Base-by-base conservation (phyloP, 2,888 invertebrate species). In the Eupithecia abbreviata region DNA sequence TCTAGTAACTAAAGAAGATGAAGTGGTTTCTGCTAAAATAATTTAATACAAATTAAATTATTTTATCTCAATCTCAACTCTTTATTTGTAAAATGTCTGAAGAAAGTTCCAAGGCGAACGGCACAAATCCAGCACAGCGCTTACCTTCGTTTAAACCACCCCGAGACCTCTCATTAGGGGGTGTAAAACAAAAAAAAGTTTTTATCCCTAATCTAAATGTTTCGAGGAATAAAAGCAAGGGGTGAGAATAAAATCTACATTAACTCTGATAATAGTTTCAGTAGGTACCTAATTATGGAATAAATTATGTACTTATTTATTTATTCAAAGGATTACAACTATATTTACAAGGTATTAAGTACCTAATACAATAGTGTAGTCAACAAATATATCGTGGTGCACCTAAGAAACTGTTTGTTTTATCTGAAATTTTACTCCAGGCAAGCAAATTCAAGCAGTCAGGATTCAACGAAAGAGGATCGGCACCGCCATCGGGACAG, bases 131-230 rank as follows among this genome's bases (percentile, higher is more conserved):
- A 6, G 85, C 93, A 84, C 91, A 91, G 78, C 87, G 95, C 72
- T 85, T 96, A 15, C 91, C 96, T 6, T 95, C 96, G 0, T 90
- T 95, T 70, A 96, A 96, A 77, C 91, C 95, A 18, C 96, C 96
- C 0, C 90, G 96, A 75, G 96, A 96, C 81, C 89, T 96, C 18
- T 95, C 96, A 0, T 88, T 96, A 4, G 96, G 96, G 15, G 96
- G 90, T 76, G 86, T 87, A 68, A 95, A 95, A 81, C 89, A 90
- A 0, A 93, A 96, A 87, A 96, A 96, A 87, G 94, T 96, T 1
- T 96, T 96, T 82, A 92, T 93, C 2, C 96, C 96, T 6, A 96
- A 96, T 85, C 89, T 96, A 72, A 96, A 96, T 85, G 96, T 95
- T 0, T 90, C 95, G 73, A 93, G 96, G 73, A 96, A 96, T 86